phyloP scores from a whole-genome alignment of 2,113 vertebrate species.

The Tragelaphus buxtoni region DNA sequence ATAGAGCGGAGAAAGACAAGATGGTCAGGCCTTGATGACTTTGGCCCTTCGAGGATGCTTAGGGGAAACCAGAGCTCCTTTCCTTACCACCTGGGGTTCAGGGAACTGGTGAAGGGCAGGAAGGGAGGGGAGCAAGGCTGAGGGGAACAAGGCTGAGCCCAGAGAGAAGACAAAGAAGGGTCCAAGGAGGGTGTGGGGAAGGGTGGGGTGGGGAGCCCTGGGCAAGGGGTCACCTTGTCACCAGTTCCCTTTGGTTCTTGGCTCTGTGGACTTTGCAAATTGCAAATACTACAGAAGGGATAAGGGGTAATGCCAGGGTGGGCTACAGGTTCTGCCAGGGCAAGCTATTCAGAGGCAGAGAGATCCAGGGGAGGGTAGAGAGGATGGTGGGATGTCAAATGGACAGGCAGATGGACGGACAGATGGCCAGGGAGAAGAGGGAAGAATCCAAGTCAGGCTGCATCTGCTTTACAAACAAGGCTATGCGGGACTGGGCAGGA shows the following conservation, averaged over 20 bases:
- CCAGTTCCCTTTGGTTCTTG: not conserved
- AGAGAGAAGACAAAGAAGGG: not conserved
- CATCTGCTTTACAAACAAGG: not conserved
- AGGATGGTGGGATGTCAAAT: not conserved
- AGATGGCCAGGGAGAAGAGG: not conserved
- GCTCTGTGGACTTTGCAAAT: not conserved
- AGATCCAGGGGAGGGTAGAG: not conserved
- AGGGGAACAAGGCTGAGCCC: not conserved
- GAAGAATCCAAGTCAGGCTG: not conserved
- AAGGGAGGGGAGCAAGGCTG: not conserved
- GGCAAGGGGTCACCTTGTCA: not conserved
- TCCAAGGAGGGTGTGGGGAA: not conserved
- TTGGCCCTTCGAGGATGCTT: not conserved
- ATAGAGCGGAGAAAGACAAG: not conserved
- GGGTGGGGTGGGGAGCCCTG: not conserved
- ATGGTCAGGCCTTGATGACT: not conserved
- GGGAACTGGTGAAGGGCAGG: not conserved
- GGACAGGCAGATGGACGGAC: not conserved
- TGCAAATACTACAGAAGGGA: not conserved
- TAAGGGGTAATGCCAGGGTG: not conserved
- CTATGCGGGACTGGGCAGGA: not conserved
- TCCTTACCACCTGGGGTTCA: not conserved
- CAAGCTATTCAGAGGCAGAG: not conserved
- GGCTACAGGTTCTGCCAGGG: not conserved
- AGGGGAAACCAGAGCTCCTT: slow-evolving; percentile 23